A percentile compares a stretch with the other conserved stretches of the same genome.
phyloP scores from a whole-genome alignment of 2,888 invertebrate genomes.

The Papilio gigon region DNA sequence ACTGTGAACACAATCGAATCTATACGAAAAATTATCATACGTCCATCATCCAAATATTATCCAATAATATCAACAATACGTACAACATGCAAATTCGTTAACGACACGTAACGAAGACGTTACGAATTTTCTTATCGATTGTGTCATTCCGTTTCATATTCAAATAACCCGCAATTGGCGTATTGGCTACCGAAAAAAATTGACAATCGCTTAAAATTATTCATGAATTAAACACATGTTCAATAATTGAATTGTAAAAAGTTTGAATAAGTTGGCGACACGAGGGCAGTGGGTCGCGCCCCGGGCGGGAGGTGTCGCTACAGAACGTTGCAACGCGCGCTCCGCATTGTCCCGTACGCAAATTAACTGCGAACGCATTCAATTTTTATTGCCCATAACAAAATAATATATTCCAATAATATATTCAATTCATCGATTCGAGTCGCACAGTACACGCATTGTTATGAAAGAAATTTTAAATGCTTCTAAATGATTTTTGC shows the following conservation, averaged over 20 bases:
- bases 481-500: constrained; percentile 80
- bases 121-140: constrained; percentile 44
- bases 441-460: constrained; percentile 71
- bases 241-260: constrained; percentile 58
- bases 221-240: constrained; percentile 51
- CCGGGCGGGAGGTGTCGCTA: constrained; percentile 60
- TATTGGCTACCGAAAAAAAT: constrained; percentile 66
- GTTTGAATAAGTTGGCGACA: constrained; percentile 49
- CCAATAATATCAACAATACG: constrained; percentile 67
- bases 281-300: constrained; percentile 79
- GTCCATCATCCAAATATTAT: constrained; percentile 78
- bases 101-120: constrained; percentile 61
- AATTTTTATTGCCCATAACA: constrained; percentile 79
- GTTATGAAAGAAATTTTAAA: constrained; percentile 74
- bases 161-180: constrained; percentile 68
- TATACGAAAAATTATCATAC: constrained; percentile 73
- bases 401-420: constrained; percentile 47
- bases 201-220: constrained; percentile 47
- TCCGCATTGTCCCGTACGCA: constrained; percentile 77
- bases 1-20: constrained; percentile 56
- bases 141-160: constrained; percentile 59
- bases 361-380: constrained; percentile 75
- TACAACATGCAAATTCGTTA: constrained; percentile 74
- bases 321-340: constrained; percentile 66
- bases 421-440: constrained; percentile 70